phyloP scores from a whole-genome alignment of 2,797 vertebrate genomes.

The Scleropages formosus region DNA sequence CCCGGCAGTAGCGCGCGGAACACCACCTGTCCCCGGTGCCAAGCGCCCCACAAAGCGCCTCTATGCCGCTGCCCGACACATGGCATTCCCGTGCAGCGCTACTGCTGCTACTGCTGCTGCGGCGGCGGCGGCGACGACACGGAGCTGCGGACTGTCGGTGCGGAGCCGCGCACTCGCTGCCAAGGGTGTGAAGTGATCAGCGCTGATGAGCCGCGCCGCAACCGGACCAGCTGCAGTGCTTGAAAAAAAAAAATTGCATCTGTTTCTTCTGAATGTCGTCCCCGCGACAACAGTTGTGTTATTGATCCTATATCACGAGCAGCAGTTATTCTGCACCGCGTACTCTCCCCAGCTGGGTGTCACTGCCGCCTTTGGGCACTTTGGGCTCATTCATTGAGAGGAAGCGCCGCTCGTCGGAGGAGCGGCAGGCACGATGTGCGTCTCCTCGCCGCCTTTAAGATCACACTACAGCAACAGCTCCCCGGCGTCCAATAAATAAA shows the following conservation, averaged over 20 bases:
- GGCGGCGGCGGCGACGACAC: slow-evolving; percentile 43
- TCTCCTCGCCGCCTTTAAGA: slow-evolving; percentile 44
- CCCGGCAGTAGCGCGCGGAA: slow-evolving; percentile 46
- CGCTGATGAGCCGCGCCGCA: slow-evolving; percentile 42
- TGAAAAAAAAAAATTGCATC: slow-evolving; percentile 48
- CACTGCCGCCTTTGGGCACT: slow-evolving; percentile 59
- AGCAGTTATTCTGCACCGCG: slow-evolving; percentile 54
- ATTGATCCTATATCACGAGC: slow-evolving; percentile 44
- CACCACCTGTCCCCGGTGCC: slow-evolving; percentile 73
- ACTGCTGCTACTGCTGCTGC: slow-evolving; percentile 53
- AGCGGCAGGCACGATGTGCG: slow-evolving; percentile 35
- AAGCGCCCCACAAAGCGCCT: slow-evolving; percentile 66
- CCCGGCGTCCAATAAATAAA: slow-evolving; percentile 50
- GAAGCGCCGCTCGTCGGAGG: slow-evolving; percentile 47
- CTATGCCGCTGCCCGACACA: slow-evolving; percentile 70
- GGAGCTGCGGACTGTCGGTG: slow-evolving; percentile 42
- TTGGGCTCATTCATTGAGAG: slow-evolving; percentile 40
- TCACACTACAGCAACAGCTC: slow-evolving; percentile 45
- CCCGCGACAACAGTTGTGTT: slow-evolving; percentile 48
- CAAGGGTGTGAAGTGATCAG: slow-evolving; percentile 30
- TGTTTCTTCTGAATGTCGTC: slow-evolving; percentile 46
- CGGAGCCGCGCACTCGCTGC: no score
- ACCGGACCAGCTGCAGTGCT: slow-evolving; percentile 51
- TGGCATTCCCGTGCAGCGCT: slow-evolving; percentile 62
- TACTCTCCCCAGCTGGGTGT: slow-evolving; percentile 50